Percentiles rank a stretch among this genome's conserved stretches.
phyloP scores from a whole-genome alignment of 2,888 invertebrate genomes.

The Mycalesis mineus region DNA sequence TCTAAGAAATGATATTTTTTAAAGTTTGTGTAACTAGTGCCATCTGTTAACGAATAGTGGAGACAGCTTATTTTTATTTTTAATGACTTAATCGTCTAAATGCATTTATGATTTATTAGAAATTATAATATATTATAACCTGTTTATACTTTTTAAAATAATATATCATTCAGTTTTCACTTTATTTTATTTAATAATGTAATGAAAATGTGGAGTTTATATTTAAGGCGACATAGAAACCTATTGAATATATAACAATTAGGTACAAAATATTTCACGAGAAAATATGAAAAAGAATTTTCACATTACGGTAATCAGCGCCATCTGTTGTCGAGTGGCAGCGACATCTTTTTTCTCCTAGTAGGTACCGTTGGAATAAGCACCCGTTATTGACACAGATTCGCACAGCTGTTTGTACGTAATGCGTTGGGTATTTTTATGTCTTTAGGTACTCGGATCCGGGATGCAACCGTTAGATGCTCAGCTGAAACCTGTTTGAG shows the following conservation, averaged over 20 bases:
- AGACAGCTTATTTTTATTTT: background rate
- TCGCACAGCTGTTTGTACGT: conserved; percentile 62
- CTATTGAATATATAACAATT: background rate
- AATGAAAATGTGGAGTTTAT: no score
- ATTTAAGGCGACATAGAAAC: background rate
- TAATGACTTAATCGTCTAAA: background rate
- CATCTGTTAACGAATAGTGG: background rate
- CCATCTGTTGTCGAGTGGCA: conserved; percentile 63
- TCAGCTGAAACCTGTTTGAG: conserved; percentile 41
- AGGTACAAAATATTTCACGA: background rate
- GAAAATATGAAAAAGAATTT: conserved; percentile 13
- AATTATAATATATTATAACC: no score
- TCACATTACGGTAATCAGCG: conserved; percentile 36
- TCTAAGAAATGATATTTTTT: no score
- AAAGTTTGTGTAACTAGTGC: background rate
- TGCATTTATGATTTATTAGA: no score
- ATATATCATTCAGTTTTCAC: no score
- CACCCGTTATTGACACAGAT: conserved; percentile 68
- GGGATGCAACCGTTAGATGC: conserved; percentile 57
- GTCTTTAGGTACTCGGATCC: conserved; percentile 49
- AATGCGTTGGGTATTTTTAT: conserved; percentile 39
- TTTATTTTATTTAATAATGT: no score
- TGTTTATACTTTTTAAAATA: no score
- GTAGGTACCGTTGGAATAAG: conserved; percentile 52
- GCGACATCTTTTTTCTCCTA: conserved; percentile 37